Conservation (phyloP, 2,797 vertebrate genomes). For the Lepus townsendii region DNA sequence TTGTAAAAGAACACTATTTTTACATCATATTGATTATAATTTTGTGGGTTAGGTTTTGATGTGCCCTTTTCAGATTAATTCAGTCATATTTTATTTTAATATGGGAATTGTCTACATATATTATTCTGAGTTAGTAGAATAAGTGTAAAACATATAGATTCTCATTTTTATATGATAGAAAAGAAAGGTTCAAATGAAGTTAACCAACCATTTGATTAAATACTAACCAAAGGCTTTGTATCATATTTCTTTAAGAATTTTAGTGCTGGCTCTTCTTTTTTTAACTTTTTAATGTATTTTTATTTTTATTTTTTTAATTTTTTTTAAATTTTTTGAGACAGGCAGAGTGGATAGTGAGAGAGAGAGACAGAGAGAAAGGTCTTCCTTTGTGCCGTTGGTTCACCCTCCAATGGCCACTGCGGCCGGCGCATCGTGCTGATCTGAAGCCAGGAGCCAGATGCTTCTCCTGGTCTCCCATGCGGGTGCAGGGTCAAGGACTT, state of each 20-base stretch:
- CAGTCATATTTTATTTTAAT: not conserved
- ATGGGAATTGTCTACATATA: not conserved
- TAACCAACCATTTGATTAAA: conserved; percentile 7
- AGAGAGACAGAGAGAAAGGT: too few species aligned
- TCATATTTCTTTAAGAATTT: too few species aligned
- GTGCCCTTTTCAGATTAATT: not conserved
- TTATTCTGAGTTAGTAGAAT: not conserved
- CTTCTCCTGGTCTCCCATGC: too few species aligned
- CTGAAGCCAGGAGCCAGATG: too few species aligned
- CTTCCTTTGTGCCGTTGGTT: too few species aligned
- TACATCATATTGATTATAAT: not conserved
- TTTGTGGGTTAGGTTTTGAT: not conserved
- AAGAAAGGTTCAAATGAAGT: not conserved
- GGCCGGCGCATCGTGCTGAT: too few species aligned
- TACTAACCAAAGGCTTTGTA: conserved; percentile 1
- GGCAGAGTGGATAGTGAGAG: too few species aligned
- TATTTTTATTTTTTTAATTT: too few species aligned
- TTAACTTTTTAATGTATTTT: not conserved
- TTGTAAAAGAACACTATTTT: not conserved
- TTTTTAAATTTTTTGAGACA: too few species aligned
- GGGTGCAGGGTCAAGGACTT: too few species aligned
- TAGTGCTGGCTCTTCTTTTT: too few species aligned
- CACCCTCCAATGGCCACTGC: too few species aligned
- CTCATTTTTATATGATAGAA: conserved; percentile 7
- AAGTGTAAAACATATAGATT: not conserved